These are phyloP conservation scores for Anguilla pacifica DNA, from an alignment of 2,797 vertebrate species.

Conservation along the genomic window DNA sequence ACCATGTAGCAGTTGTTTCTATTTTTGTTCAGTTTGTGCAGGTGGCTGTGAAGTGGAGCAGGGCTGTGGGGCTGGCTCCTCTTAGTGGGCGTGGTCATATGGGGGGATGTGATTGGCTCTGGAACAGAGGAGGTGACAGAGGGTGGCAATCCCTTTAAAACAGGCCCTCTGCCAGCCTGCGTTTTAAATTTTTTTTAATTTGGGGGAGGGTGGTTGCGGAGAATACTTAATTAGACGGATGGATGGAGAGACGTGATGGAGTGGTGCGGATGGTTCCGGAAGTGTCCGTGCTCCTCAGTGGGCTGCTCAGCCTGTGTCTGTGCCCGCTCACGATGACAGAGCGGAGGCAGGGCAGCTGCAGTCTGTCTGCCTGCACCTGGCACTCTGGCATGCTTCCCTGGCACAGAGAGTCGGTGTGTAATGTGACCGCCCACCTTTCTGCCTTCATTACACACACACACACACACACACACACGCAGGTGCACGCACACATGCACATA, in stretches of 20 bases:
- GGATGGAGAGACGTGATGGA: not conserved
- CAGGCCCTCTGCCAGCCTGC: not conserved
- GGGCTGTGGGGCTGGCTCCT: not conserved
- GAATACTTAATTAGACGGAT: not conserved
- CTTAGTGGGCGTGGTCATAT: not conserved
- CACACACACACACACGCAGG: not conserved
- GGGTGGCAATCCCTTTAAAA: not conserved
- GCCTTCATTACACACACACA: not conserved
- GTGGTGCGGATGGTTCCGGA: not conserved
- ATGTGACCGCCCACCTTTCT: not conserved
- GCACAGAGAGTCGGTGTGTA: not conserved
- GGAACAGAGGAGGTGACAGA: not conserved
- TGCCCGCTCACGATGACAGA: not conserved
- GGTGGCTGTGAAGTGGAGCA: constrained; percentile 4
- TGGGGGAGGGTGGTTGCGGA: not conserved
- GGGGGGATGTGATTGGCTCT: not conserved
- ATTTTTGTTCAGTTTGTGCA: not conserved
- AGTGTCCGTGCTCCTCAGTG: not conserved
- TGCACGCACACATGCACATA: not conserved
- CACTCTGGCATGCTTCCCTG: not conserved
- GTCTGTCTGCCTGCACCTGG: not conserved
- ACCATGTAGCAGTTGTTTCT: not conserved
- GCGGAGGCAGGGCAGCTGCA: not conserved
- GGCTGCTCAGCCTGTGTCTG: not conserved
- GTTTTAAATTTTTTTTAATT: not conserved